Conservation (phyloP, 2,797 vertebrate species). For the Aldrovandia affinis region DNA sequence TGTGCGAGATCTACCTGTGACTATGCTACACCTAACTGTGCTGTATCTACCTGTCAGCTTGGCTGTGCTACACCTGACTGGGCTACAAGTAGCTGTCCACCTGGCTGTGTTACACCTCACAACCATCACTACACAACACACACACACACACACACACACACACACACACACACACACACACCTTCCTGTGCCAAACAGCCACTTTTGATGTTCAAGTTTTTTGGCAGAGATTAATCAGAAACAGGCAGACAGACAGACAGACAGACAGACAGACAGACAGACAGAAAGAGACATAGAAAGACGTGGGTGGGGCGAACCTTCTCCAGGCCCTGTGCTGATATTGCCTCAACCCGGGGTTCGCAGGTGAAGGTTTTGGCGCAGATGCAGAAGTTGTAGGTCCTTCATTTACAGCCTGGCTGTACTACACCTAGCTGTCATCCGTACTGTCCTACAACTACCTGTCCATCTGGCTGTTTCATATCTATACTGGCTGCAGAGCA, state of each 20-base stretch:
- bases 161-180: background rate
- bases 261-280: no score
- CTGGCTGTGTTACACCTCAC: background rate
- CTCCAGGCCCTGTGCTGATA: conserved; percentile 93
- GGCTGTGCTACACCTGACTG: background rate
- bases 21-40: no score
- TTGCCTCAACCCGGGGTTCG: conserved; percentile 93
- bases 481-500: no score
- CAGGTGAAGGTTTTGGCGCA: conserved; percentile 92
- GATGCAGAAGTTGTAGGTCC: conserved; percentile 91
- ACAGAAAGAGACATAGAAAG: background rate
- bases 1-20: background rate
- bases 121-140: no score
- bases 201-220: background rate
- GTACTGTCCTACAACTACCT: no score
- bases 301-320: conserved; percentile 75
- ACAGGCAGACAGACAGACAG: background rate
- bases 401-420: conserved; percentile 99
- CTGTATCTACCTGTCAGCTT: background rate
- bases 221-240: background rate
- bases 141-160: background rate
- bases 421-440: no score
- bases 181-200: no score
- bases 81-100: background rate
- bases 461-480: no score